A percentile compares a stretch with the other conserved stretches of the same genome.
Evolutionary conservation across 2,888 invertebrate species (phyloP).

Genomic region (Pyrrhia umbra): DNA sequence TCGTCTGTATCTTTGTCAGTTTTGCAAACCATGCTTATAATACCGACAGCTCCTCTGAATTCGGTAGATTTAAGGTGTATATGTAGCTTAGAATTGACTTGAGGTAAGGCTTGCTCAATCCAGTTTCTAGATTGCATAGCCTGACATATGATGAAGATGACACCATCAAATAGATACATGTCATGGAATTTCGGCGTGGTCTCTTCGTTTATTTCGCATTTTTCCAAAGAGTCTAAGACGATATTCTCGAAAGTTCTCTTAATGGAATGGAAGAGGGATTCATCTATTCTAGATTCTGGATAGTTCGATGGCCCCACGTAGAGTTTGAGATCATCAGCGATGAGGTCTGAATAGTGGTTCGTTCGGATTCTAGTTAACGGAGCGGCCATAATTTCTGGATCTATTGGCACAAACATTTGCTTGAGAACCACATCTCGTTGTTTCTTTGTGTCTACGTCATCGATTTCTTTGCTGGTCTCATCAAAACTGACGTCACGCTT

Average conservation of each 20-base stretch:
- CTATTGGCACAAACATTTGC: conserved; percentile 77
- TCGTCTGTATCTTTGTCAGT: conserved; percentile 76
- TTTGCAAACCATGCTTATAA: conserved; percentile 79
- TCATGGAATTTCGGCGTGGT: conserved; percentile 80
- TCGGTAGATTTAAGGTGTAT: conserved; percentile 79
- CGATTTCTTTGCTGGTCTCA: conserved; percentile 63
- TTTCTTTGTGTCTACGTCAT: conserved; percentile 64
- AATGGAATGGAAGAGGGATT: conserved; percentile 75
- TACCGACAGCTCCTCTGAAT: conserved; percentile 85
- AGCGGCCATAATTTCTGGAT: conserved; percentile 74
- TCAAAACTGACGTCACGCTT: conserved; percentile 79
- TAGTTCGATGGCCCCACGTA: conserved; percentile 83
- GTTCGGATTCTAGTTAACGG: conserved; percentile 78
- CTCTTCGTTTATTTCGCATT: conserved; percentile 61
- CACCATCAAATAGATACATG: conserved; percentile 84
- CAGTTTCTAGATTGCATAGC: conserved; percentile 74
- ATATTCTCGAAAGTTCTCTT: conserved; percentile 77
- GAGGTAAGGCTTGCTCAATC: conserved; percentile 72
- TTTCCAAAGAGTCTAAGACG: conserved; percentile 68
- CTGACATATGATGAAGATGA: conserved; percentile 83
- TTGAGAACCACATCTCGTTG: conserved; percentile 71
- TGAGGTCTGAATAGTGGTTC: conserved; percentile 81
- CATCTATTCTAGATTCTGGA: conserved; percentile 82
- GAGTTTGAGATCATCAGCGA: conserved; percentile 83
- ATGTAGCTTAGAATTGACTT: conserved; percentile 70